A percentile compares a stretch with the other conserved stretches of the same genome.
Evolutionary conservation across 53 echinoderm and acorn worm species (phyloP).

Genomic region (Zoroaster sp.): DNA sequence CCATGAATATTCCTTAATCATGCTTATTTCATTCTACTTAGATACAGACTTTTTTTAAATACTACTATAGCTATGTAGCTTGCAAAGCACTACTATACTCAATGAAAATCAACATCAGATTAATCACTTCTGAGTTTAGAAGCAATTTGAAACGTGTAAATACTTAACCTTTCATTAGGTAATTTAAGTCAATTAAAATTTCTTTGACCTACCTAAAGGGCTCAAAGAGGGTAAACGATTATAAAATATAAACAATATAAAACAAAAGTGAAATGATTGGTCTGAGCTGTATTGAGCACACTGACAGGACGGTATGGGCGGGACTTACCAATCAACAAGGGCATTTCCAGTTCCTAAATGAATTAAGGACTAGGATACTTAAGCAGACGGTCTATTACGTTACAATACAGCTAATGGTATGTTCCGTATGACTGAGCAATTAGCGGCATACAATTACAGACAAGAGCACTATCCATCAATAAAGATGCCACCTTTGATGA

Average conservation of each 20-base stretch:
- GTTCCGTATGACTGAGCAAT: neutral
- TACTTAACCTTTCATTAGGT: neutral
- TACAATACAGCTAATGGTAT: neutral
- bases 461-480: neutral
- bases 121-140: too few species aligned
- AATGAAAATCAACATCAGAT: too few species aligned
- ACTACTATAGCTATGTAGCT: too few species aligned
- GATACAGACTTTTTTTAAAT: too few species aligned
- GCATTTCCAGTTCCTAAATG: slow-evolving; percentile 7
- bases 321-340: neutral
- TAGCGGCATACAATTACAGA: neutral
- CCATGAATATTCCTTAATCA: too few species aligned
- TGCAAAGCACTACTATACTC: too few species aligned
- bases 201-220: neutral
- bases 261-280: neutral
- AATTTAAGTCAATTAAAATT: slow-evolving; percentile 14
- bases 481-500: neutral
- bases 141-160: neutral
- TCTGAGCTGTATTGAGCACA: neutral
- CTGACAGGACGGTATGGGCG: too few species aligned
- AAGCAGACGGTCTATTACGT: neutral
- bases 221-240: slow-evolving; percentile 5
- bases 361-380: neutral
- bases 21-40: too few species aligned
- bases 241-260: neutral